These are phyloP conservation scores for Gallirallus australis DNA, from an alignment of 2,797 vertebrate species.

Conservation along the genomic window DNA sequence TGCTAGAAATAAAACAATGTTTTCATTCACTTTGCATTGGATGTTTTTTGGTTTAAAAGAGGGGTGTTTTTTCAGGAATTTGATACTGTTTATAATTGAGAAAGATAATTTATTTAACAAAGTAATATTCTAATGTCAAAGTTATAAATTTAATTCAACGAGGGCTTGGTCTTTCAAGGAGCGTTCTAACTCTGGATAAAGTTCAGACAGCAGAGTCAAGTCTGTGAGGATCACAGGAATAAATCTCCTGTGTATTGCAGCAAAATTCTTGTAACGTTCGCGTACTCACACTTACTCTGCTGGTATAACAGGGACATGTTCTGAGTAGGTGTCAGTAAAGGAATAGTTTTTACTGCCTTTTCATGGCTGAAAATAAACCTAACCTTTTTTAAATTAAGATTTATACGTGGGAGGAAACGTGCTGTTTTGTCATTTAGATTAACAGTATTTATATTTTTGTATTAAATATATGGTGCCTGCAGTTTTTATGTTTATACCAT, in stretches of 20 bases:
- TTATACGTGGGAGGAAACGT: neutral
- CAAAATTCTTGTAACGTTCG: neutral
- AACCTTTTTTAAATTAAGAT: neutral
- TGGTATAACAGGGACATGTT: neutral
- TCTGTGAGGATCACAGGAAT: neutral
- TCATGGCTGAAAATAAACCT: neutral
- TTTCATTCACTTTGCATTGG: neutral
- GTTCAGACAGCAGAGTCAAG: neutral
- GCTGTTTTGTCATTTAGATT: neutral
- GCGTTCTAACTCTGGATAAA: neutral
- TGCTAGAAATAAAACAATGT: slow-evolving; percentile 24
- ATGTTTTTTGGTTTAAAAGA: slow-evolving; percentile 4
- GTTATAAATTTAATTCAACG: neutral
- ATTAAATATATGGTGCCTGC: neutral
- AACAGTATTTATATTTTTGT: slow-evolving; percentile 49
- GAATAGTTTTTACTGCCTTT: neutral
- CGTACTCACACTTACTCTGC: neutral
- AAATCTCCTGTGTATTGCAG: neutral
- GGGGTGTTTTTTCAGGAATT: neutral
- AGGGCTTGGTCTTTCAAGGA: neutral
- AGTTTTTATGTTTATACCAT: neutral
- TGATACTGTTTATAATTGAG: neutral
- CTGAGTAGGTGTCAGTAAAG: neutral
- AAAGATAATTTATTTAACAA: neutral
- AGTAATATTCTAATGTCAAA: neutral